Percentiles rank a stretch among this genome's conserved stretches.
phyloP scores from a whole-genome alignment of 2,797 vertebrate genomes.

The Mycteria americana region DNA sequence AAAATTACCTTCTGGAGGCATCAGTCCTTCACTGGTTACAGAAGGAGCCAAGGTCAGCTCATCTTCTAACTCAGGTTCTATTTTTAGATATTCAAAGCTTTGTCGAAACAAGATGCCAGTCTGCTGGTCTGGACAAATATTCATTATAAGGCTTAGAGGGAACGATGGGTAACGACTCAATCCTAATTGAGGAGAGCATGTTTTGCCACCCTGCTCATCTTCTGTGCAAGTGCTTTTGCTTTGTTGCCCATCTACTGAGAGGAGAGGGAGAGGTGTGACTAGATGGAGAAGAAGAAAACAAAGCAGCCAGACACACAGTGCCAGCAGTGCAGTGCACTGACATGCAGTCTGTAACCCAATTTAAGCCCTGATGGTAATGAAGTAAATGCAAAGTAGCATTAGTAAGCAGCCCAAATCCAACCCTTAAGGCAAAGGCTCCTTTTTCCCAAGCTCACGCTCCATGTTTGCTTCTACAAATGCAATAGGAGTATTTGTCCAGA shows the following conservation, averaged over 20 bases:
- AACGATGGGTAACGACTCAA: background rate
- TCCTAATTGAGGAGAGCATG: background rate
- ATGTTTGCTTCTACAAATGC: background rate
- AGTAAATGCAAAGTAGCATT: background rate
- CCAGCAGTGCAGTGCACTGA: background rate
- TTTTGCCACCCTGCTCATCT: background rate
- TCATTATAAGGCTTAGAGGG: background rate
- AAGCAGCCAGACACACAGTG: background rate
- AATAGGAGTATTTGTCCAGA: background rate
- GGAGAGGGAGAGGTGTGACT: background rate
- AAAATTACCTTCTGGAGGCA: background rate
- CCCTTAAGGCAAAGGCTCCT: background rate
- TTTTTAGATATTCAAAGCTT: background rate
- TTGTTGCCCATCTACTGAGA: background rate
- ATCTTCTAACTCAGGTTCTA: background rate
- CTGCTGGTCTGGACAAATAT: background rate
- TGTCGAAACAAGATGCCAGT: background rate
- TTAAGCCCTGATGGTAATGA: background rate
- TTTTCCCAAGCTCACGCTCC: background rate
- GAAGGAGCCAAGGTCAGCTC: background rate
- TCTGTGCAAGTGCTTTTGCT: background rate
- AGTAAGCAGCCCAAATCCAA: background rate
- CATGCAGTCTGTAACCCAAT: background rate
- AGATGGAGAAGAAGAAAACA: background rate
- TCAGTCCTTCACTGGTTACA: background rate